Conservation (phyloP, 2,797 vertebrate species). For the Nannoperca australis region DNA sequence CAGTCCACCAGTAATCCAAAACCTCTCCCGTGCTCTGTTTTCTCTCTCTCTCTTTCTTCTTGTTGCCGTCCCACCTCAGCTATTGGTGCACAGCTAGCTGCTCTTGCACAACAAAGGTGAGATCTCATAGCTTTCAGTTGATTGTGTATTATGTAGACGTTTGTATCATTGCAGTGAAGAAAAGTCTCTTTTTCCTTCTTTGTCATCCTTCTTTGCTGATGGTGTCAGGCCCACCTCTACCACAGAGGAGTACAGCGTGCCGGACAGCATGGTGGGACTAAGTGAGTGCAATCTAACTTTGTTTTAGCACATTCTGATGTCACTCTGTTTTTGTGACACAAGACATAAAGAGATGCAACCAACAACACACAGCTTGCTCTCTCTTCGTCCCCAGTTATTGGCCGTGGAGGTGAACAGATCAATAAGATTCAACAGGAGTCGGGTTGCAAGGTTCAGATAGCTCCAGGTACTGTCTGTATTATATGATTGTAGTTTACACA, state of each 20-base stretch:
- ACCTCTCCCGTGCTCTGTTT: slow-evolving; percentile 22
- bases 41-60: slow-evolving; percentile 24
- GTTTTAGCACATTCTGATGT: slow-evolving; percentile 2
- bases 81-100: slow-evolving; percentile 88
- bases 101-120: slow-evolving; percentile 90
- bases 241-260: slow-evolving; percentile 91
- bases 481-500: neutral
- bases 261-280: slow-evolving; percentile 94
- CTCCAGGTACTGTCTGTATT: slow-evolving; percentile 85
- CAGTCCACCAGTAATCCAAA: slow-evolving; percentile 41
- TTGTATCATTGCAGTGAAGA: neutral
- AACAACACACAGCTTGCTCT: slow-evolving; percentile 6
- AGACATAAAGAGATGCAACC: neutral
- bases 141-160: neutral
- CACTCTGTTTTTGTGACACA: slow-evolving; percentile 1
- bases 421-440: slow-evolving; percentile 94
- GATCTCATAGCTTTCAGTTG: slow-evolving; percentile 27
- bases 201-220: neutral
- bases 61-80: slow-evolving; percentile 71
- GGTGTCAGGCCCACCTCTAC: slow-evolving; percentile 77
- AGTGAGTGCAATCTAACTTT: slow-evolving; percentile 84
- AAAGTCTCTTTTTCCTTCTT: neutral
- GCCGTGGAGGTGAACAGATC: slow-evolving; percentile 92
- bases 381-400: slow-evolving; percentile 85
- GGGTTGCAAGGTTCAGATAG: slow-evolving; percentile 93